Conservation (phyloP, 2,113 vertebrate species). For the Hyaena hyaena region DNA sequence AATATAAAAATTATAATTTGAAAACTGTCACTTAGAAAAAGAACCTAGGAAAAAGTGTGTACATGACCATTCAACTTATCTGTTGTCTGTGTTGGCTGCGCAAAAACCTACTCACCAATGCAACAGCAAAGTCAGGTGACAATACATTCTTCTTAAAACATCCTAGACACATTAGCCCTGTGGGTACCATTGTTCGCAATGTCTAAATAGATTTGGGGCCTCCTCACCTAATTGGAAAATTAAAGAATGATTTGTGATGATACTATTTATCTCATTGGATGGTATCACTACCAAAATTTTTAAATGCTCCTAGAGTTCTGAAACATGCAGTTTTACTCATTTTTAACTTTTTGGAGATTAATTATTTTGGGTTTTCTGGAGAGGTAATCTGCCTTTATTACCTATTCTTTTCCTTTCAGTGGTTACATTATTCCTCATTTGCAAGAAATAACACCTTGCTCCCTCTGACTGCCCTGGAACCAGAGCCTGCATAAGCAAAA, state of each 20-base stretch:
- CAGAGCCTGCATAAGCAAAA: neutral
- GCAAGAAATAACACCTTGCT: neutral
- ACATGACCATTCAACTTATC: rapidly evolving
- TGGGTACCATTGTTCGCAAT: no score
- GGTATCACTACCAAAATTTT: neutral
- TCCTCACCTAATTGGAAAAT: neutral
- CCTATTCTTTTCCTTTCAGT: neutral
- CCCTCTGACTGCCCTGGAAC: rapidly evolving
- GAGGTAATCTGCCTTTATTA: neutral
- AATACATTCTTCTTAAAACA: neutral
- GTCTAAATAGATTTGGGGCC: neutral
- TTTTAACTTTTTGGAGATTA: neutral
- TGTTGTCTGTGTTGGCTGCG: neutral
- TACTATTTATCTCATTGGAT: neutral
- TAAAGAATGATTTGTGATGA: neutral
- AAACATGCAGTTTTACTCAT: neutral
- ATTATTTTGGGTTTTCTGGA: neutral
- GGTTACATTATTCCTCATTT: neutral
- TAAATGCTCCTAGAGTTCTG: neutral
- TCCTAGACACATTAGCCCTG: neutral
- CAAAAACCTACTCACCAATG: neutral
- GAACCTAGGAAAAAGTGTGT: neutral
- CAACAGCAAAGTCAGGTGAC: neutral
- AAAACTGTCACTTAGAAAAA: neutral
- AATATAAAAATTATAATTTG: neutral